A percentile compares a stretch with the other conserved stretches of the same genome.
These are phyloP conservation scores for Belonocnema kinseyi DNA, from an alignment of 1,140 invertebrate genomes.

Conservation along the genomic window DNA sequence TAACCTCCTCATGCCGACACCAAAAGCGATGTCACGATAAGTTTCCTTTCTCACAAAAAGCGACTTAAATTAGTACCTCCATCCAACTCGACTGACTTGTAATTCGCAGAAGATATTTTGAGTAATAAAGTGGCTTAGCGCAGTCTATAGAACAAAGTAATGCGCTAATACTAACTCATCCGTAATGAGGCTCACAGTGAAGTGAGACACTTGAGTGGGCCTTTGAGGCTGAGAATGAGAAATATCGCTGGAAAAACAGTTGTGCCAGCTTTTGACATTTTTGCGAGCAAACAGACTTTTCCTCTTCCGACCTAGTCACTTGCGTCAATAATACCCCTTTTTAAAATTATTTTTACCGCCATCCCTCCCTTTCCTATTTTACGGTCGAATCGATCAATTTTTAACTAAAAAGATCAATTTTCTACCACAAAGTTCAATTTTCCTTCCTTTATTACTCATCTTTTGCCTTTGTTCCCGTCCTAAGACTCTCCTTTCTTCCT, in stretches of 20 bases:
- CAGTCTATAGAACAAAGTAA: neutral
- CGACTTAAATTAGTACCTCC: constrained; percentile 1
- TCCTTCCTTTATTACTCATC: no score
- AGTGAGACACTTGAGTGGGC: constrained; percentile 1
- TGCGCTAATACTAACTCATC: constrained; percentile 8
- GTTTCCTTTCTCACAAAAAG: constrained; percentile 9
- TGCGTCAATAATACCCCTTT: no score
- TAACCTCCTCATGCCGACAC: neutral
- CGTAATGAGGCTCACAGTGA: constrained; percentile 32
- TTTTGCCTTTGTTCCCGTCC: no score
- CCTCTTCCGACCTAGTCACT: no score
- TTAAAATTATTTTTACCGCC: no score
- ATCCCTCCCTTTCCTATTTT: no score
- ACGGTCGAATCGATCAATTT: no score
- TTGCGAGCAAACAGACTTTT: neutral
- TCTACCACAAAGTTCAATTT: no score
- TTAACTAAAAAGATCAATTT: no score
- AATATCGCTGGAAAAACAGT: constrained; percentile 3
- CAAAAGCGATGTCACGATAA: constrained; percentile 11
- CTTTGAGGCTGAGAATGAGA: neutral
- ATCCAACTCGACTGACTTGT: neutral
- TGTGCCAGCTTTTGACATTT: constrained; percentile 1
- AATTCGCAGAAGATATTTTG: constrained; percentile 16
- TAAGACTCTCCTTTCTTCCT: no score
- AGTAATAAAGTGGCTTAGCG: neutral